These are phyloP conservation scores for Gallinago jamesoni DNA, from an alignment of 2,113 vertebrate species.

Conservation along the genomic window DNA sequence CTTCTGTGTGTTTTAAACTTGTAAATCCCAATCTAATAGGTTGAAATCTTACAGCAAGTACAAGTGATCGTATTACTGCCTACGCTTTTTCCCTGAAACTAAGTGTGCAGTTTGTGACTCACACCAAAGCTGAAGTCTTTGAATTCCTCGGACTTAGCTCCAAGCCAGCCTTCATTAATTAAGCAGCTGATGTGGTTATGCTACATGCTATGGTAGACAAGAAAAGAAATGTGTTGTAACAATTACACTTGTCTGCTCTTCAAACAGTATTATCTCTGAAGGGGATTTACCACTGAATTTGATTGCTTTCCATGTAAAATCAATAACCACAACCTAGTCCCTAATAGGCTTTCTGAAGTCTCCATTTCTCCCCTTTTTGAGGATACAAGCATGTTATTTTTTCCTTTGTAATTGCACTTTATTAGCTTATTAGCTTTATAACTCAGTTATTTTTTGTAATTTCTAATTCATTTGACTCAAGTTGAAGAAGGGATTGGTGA, in stretches of 20 bases:
- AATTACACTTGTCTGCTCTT: neutral
- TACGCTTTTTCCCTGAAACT: neutral
- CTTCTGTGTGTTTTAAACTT: neutral
- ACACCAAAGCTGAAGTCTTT: neutral
- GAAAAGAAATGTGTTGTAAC: neutral
- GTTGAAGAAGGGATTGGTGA: neutral
- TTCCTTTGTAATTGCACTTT: neutral
- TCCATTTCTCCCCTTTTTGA: neutral
- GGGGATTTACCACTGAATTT: conserved; percentile 16
- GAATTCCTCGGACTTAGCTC: neutral
- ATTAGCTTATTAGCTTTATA: neutral
- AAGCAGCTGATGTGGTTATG: neutral
- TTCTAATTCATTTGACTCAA: neutral
- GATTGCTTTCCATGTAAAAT: conserved; percentile 42
- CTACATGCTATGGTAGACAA: neutral
- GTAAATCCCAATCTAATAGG: neutral
- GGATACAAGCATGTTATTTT: neutral
- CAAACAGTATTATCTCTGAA: conserved; percentile 25
- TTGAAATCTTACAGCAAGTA: neutral
- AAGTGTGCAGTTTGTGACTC: neutral
- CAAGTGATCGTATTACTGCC: neutral
- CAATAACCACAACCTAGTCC: neutral
- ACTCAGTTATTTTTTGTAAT: neutral
- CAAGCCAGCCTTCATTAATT: neutral
- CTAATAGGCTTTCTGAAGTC: neutral